phyloP scores from a whole-genome alignment of 1,140 invertebrate species.

The Steinernema feltiae region DNA sequence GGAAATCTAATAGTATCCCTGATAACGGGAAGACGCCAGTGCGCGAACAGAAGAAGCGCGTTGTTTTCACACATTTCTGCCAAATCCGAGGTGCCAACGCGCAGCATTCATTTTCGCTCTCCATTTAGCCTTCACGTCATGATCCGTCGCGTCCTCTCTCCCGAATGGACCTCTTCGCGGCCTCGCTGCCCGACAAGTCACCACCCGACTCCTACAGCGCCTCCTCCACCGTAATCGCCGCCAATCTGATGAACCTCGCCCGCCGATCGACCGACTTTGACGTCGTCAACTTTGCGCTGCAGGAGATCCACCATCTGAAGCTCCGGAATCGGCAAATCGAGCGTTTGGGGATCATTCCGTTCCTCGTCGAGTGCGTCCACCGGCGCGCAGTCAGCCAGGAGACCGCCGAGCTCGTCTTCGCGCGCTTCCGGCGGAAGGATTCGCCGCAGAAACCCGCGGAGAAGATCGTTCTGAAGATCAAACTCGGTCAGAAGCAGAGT shows the following conservation, averaged over 20 bases:
- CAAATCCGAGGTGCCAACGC: too few species aligned
- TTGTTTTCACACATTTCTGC: too few species aligned
- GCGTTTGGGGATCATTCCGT: background rate
- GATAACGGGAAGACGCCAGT: too few species aligned
- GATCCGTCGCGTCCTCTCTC: too few species aligned
- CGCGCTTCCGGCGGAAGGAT: background rate
- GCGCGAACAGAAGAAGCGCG: too few species aligned
- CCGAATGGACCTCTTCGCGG: too few species aligned
- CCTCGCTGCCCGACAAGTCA: too few species aligned
- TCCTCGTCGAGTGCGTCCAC: background rate
- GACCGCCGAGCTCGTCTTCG: background rate
- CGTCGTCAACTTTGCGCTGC: background rate
- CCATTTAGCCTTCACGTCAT: too few species aligned
- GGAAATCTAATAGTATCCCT: too few species aligned
- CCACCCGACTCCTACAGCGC: background rate
- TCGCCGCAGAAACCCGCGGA: background rate
- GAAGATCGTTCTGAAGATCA: conserved; percentile 6
- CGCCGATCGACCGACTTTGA: background rate
- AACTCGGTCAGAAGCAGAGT: background rate
- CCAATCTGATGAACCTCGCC: background rate
- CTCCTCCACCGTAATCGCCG: background rate
- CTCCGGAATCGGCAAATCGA: background rate
- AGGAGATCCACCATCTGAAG: background rate
- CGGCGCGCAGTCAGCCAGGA: background rate
- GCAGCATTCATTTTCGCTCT: too few species aligned